Percentiles rank a stretch among this genome's conserved stretches.
phyloP scores from a whole-genome alignment of 2,113 vertebrate genomes.

The Phylloscopus whistleri region DNA sequence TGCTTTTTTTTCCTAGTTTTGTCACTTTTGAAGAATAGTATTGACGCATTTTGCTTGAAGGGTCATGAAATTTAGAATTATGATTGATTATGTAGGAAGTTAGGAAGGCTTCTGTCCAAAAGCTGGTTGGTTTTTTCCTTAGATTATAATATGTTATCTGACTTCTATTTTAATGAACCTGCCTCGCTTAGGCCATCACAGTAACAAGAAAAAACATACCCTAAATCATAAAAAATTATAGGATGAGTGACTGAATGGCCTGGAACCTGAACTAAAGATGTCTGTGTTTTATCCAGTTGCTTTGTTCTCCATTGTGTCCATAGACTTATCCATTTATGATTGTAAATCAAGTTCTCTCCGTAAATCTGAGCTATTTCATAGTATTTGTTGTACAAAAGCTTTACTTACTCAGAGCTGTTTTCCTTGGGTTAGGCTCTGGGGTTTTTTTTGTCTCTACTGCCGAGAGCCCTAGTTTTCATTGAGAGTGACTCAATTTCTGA shows the following conservation, averaged over 20 bases:
- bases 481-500: background rate
- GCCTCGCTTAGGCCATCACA: background rate
- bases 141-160: background rate
- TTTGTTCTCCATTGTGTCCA: background rate
- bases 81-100: background rate
- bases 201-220: background rate
- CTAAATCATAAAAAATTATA: background rate
- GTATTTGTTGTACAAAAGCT: background rate
- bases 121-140: background rate
- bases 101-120: background rate
- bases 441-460: background rate
- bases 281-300: fast-evolving
- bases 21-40: background rate
- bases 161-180: background rate
- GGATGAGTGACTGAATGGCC: background rate
- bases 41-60: background rate
- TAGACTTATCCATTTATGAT: background rate
- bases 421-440: background rate
- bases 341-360: background rate
- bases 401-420: background rate
- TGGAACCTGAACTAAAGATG: background rate
- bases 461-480: background rate
- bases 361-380: background rate
- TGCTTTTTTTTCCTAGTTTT: background rate
- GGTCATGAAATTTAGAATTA: background rate